phyloP scores from a whole-genome alignment of 2,888 invertebrate species.

The Amphipoea oculea region DNA sequence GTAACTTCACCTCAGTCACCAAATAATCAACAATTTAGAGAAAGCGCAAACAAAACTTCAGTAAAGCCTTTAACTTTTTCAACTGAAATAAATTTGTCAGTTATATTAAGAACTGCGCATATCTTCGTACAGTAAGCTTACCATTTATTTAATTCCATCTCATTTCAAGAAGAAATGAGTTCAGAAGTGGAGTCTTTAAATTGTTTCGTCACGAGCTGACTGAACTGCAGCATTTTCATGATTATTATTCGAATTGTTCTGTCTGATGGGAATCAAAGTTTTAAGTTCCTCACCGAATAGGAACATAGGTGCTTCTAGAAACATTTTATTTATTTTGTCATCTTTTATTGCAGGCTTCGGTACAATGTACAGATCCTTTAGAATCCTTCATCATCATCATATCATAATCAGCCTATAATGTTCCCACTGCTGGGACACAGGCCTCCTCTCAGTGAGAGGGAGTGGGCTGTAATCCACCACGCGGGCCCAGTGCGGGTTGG shows the following conservation, averaged over 20 bases:
- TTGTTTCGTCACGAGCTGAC: slow-evolving; percentile 35
- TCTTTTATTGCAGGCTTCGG: not conserved
- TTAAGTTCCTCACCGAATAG: not conserved
- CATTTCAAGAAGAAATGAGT: slow-evolving; percentile 45
- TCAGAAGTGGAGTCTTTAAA: slow-evolving; percentile 33
- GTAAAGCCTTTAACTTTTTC: slow-evolving; percentile 7
- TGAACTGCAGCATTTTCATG: slow-evolving; percentile 32
- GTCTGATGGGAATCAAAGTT: slow-evolving; percentile 5
- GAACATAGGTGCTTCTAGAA: not conserved
- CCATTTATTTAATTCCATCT: slow-evolving; percentile 47
- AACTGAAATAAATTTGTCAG: slow-evolving; percentile 8
- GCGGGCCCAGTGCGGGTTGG: no score
- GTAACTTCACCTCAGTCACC: not conserved
- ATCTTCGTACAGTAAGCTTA: slow-evolving; percentile 18
- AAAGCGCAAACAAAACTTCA: not conserved
- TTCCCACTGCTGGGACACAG: no score
- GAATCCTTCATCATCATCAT: no score
- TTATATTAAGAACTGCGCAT: slow-evolving; percentile 1
- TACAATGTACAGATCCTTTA: no score
- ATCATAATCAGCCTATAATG: not conserved
- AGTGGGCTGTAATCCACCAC: no score
- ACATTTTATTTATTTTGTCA: not conserved
- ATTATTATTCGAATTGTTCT: slow-evolving; percentile 36
- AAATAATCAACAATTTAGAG: slow-evolving; percentile 19
- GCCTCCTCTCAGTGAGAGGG: no score